Conservation (phyloP, 2,797 vertebrate species). For the Coracias cyanogaster region DNA sequence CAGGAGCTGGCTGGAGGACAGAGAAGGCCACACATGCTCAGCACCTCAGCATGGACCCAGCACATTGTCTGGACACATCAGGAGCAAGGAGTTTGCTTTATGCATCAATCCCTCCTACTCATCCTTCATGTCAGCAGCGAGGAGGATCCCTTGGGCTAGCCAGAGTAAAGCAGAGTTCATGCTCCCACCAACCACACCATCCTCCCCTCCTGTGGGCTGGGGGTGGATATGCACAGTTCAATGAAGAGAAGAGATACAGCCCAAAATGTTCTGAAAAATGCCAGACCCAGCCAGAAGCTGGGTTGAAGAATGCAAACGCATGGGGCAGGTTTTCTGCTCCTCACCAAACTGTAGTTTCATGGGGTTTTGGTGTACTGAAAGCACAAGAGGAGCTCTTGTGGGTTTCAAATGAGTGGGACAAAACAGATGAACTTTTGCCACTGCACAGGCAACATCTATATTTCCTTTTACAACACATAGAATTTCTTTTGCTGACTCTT, state of each 20-base stretch:
- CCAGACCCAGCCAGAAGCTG: not conserved
- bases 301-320: not conserved
- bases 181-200: not conserved
- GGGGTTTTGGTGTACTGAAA: not conserved
- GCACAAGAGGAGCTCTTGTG: not conserved
- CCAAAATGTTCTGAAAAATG: not conserved
- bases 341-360: not conserved
- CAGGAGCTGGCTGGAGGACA: not conserved
- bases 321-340: not conserved
- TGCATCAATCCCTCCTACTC: not conserved
- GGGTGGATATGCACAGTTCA: not conserved
- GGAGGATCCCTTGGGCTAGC: not conserved
- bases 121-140: not conserved
- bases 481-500: not conserved
- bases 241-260: not conserved
- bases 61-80: too few species aligned
- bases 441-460: not conserved
- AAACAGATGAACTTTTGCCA: not conserved
- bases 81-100: not conserved
- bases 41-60: not conserved
- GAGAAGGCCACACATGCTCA: rapidly evolving
- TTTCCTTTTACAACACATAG: not conserved
- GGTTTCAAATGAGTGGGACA: conserved; percentile 13
- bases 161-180: not conserved
- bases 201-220: not conserved